Conservation (phyloP, 2,113 vertebrate species). For the Charadrius vociferus region DNA sequence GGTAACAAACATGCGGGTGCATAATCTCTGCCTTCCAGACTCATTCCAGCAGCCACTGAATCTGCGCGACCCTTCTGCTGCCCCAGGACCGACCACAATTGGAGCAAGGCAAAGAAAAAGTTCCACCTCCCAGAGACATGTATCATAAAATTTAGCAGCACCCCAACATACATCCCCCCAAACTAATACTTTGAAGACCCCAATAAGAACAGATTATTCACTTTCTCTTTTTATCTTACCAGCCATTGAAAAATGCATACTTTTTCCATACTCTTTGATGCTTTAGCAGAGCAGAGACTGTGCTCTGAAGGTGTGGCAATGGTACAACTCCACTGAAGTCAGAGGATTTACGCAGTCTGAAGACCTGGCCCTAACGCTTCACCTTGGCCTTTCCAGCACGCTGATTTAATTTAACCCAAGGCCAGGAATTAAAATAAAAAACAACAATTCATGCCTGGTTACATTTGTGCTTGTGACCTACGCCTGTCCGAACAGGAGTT, state of each 20-base stretch:
- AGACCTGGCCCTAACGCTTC: not conserved
- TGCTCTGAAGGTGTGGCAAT: not conserved
- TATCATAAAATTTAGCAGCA: not conserved
- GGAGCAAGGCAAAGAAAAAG: not conserved
- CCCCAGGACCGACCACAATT: fast-evolving
- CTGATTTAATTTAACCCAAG: conserved; percentile 61
- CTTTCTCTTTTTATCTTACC: not conserved
- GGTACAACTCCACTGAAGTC: not conserved
- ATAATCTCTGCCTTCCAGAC: not conserved
- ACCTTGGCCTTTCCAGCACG: conserved; percentile 53
- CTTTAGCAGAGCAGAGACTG: not conserved
- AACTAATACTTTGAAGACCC: not conserved
- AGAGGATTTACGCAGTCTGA: conserved; percentile 19
- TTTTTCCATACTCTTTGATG: not conserved
- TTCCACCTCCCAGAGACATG: not conserved
- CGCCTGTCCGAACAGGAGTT: conserved; percentile 55
- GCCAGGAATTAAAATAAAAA: conserved; percentile 46
- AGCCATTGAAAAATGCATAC: not conserved
- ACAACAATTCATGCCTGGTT: conserved; percentile 54
- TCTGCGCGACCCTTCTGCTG: not conserved
- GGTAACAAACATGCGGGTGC: not conserved
- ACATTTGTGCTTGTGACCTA: conserved; percentile 64
- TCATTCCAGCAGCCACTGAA: not conserved
- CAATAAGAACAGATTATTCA: not conserved
- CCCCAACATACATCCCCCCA: fast-evolving